Conservation (phyloP, 2,888 invertebrate genomes). For the Lasius fuliginosus region DNA sequence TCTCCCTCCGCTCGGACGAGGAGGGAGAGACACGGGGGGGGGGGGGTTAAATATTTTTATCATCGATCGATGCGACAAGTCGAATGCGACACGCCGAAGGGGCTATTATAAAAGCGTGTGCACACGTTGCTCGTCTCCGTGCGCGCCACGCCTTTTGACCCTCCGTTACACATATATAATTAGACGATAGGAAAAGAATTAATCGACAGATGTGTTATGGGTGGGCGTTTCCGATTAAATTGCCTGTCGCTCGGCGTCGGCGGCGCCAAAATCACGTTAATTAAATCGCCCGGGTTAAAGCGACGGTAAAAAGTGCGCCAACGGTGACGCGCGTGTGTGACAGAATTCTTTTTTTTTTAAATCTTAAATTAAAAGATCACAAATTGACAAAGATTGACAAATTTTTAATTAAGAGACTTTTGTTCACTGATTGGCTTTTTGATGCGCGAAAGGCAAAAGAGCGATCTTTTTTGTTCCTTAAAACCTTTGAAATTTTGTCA, state of each 20-base stretch:
- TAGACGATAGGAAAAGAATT: constrained; percentile 49
- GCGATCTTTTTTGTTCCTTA: neutral
- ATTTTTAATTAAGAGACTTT: constrained; percentile 6
- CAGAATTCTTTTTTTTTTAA: neutral
- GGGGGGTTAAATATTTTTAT: constrained; percentile 64
- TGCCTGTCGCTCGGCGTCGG: neutral
- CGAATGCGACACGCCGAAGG: constrained; percentile 60
- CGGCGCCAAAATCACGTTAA: constrained; percentile 38
- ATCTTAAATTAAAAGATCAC: neutral
- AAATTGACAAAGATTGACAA: neutral
- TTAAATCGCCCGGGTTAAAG: constrained; percentile 23
- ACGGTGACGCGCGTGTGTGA: too few relatives aligned
- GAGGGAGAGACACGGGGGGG: neutral
- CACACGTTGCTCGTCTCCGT: constrained; percentile 1
- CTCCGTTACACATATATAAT: constrained; percentile 53
- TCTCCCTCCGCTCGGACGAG: neutral
- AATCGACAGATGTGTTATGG: constrained; percentile 21
- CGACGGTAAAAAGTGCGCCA: constrained; percentile 16
- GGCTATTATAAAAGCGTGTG: constrained; percentile 63
- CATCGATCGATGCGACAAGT: constrained; percentile 71
- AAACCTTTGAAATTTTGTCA: neutral
- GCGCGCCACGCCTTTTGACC: constrained; percentile 59
- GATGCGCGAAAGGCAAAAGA: neutral
- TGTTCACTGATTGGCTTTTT: too few relatives aligned
- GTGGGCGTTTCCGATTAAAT: constrained; percentile 47